Evolutionary conservation across 2,888 invertebrate genomes (phyloP), one percentile per base, ranked within the genome.

Genomic region (Tetramorium bicarinatum): DNA sequence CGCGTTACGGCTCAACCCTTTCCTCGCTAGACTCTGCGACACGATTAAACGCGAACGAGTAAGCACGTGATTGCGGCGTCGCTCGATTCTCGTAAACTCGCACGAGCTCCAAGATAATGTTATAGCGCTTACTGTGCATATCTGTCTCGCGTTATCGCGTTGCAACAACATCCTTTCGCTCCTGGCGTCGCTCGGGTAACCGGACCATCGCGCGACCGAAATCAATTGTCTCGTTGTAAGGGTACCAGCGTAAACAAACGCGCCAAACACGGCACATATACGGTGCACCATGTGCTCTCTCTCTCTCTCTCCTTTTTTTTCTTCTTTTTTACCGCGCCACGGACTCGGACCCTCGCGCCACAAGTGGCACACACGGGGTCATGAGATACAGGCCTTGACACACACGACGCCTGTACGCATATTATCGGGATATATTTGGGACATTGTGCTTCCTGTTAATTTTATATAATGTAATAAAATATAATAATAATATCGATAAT

Each of bases 191-290:
- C 29, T 84, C 66, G 64, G 64, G n/a, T 59, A 74, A 79, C 75
- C 71, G 29, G 29, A 34, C 29, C 72, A 56, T 79, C 75, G 74
- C 38, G 59, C 77, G 29, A 62, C 80, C 62, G 80, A 88, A 88
- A 89, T 89, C 88, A 87, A 89, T 89, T 87, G 82, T 87, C 89
- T 82, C 52, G 62, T 79, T 88, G 82, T 83, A 87, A 87, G 54
- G 82, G 72, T 88, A 84, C 76, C 87, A 86, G 79, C 76, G 75
- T 84, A 88, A 88, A 89, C 76, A 89, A 83, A 66, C 9, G 49
- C 38, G 52, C 3, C 74, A 62, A 54, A 59, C 4, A 54, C n/a
- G 66, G 66, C 44, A 15, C 21, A 34, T 18, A 62, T 41, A 25
- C 18, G 67, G 2, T 25, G 21, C 76, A 72, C 59, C 79, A 64